These are phyloP conservation scores for Taenioides sp. DNA, from an alignment of 2,797 vertebrate genomes.

Conservation along the genomic window DNA sequence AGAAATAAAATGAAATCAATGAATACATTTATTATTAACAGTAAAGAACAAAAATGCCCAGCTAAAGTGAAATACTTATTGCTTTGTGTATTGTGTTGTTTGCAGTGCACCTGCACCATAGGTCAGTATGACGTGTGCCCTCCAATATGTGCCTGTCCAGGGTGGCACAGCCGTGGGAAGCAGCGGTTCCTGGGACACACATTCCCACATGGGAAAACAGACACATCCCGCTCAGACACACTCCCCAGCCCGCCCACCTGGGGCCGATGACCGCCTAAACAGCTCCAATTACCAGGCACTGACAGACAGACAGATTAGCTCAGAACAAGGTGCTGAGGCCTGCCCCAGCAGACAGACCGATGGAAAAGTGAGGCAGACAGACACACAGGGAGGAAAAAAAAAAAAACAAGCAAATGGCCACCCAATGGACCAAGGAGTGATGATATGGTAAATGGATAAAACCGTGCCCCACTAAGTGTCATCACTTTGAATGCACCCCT, in stretches of 20 bases:
- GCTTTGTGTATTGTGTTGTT: constrained; percentile 27
- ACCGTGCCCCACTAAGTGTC: neutral
- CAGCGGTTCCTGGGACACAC: constrained; percentile 71
- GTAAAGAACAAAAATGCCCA: neutral
- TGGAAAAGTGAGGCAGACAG: constrained; percentile 32
- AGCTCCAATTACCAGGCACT: constrained; percentile 92
- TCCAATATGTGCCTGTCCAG: constrained; percentile 56
- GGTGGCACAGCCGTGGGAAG: constrained; percentile 78
- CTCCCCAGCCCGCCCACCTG: constrained; percentile 78
- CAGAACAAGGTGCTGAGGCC: constrained; percentile 79
- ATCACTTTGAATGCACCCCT: neutral
- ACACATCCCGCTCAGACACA: constrained; percentile 49
- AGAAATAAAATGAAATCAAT: neutral
- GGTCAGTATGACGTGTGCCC: constrained; percentile 48
- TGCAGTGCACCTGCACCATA: constrained; percentile 65
- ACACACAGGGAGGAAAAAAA: constrained; percentile 31
- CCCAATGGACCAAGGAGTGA: constrained; percentile 3
- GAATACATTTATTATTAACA: neutral
- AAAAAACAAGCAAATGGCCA: constrained; percentile 29
- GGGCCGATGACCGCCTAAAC: constrained; percentile 90
- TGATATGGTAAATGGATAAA: neutral
- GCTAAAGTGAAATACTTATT: constrained; percentile 17
- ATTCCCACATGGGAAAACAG: constrained; percentile 71
- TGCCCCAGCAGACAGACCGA: constrained; percentile 62
- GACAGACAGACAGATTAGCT: constrained; percentile 91